phyloP scores from a whole-genome alignment of 2,797 vertebrate species.

The Acrocephalus scirpaceus region DNA sequence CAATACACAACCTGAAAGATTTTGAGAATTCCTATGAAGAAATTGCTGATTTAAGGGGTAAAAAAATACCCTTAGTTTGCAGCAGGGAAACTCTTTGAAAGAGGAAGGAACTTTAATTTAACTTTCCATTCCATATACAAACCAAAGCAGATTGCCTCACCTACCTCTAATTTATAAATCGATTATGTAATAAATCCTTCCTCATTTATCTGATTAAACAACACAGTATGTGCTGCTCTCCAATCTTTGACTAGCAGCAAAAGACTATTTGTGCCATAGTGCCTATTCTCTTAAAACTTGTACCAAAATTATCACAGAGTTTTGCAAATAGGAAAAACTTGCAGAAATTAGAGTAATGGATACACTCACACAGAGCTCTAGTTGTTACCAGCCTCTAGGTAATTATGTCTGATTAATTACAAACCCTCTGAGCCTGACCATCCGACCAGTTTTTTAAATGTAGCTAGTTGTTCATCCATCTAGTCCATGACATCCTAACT shows the following conservation, averaged over 20 bases:
- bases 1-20: not conserved
- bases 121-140: not conserved
- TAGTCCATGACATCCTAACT: not conserved
- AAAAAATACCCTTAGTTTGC: not conserved
- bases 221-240: not conserved
- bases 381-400: not conserved
- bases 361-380: not conserved
- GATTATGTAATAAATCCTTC: not conserved
- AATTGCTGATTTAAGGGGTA: not conserved
- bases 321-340: not conserved
- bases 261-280: not conserved
- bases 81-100: not conserved
- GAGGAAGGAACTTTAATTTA: not conserved
- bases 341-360: not conserved
- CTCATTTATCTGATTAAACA: not conserved
- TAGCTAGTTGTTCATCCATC: not conserved
- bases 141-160: not conserved
- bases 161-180: not conserved
- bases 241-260: not conserved
- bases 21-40: not conserved
- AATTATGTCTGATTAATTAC: not conserved
- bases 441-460: not conserved
- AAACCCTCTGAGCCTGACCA: not conserved
- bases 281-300: not conserved
- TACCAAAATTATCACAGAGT: not conserved